Conservation (phyloP, 2,113 vertebrate genomes). For the Tonatia bakeri region DNA sequence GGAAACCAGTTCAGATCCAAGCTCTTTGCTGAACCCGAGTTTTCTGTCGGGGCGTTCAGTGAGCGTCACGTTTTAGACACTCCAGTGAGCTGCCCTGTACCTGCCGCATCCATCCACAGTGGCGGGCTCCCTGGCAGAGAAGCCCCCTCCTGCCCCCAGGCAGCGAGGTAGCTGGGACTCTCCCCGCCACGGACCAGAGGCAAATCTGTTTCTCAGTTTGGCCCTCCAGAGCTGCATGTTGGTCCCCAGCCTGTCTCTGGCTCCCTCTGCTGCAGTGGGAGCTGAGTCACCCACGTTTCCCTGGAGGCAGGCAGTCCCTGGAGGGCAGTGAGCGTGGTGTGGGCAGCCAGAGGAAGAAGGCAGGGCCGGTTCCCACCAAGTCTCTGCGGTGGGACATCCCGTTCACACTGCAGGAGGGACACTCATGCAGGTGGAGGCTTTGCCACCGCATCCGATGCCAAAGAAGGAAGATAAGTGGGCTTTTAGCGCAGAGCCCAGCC, state of each 20-base stretch:
- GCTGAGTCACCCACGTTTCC: not conserved
- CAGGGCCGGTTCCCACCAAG: not conserved
- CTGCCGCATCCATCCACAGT: not conserved
- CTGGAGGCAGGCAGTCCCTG: rapidly evolving
- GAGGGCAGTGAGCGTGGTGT: too few relatives aligned
- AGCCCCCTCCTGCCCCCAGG: not conserved
- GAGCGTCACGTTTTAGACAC: not conserved
- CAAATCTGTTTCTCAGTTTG: not conserved
- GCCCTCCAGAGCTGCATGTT: not conserved
- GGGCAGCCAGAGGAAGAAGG: not conserved
- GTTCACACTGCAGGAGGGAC: not conserved
- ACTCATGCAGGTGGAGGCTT: not conserved
- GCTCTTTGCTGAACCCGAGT: not conserved
- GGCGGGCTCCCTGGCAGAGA: not conserved
- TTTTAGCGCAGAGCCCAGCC: not conserved
- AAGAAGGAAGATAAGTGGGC: not conserved
- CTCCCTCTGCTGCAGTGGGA: not conserved
- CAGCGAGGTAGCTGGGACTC: not conserved
- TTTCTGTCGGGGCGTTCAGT: not conserved
- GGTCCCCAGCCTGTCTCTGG: not conserved
- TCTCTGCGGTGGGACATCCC: not conserved
- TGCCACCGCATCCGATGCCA: not conserved
- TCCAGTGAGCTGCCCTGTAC: not conserved
- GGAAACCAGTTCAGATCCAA: not conserved
- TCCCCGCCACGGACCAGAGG: not conserved